Base-by-base conservation (phyloP, 2,113 vertebrate genomes). In the Dromaius novaehollandiae region DNA sequence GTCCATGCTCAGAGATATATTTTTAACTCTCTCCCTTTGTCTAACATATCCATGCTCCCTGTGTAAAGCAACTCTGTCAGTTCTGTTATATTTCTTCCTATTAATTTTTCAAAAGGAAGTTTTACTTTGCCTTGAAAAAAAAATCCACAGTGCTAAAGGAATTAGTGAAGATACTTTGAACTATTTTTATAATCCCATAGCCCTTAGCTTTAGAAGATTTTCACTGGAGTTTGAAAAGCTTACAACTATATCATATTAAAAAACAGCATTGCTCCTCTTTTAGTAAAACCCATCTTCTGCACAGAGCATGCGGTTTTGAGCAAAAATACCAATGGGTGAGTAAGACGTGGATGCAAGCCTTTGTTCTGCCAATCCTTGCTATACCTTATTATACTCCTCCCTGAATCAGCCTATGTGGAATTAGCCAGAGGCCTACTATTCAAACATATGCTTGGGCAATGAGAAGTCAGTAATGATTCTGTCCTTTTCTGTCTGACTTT, bases 81-180 rank as follows among this genome's bases (percentile, higher is more conserved):
- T 76, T 89, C n/a, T 78, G 2, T 60, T 79, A 5, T 32, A 58
- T 77, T 88, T 76, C 53, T 32, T 51, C 26, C 36, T 28, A 42
- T 74, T 80, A n/a, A 64, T 88, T 89, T 93, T 93, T 82, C 7
- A 13, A 87, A 84, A 90, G 65, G 36, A 95, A 65, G 65, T 32
- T 82, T 94, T 86, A 79, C 55, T 51, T 24, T 81, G 30, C 60
- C 46, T 95, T 53, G 34, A 44, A 51, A 66, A 94, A 93, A 74
- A 85, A 93, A 92, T 68, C 51, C 65, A 84, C n/a, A 61, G 15
- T 46, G 42, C 56, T 89, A 51, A 55, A 87, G 38, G 18, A 60
- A 76, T 71, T 74, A 74, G 12, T 63, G 76, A 93, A 95, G 50
- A 30, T 81, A 53, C 68, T 92, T 86, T 32, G 60, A 92, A 88